Conservation (phyloP, 2,113 vertebrate genomes). For the Hydrochoerus hydrochaeris region DNA sequence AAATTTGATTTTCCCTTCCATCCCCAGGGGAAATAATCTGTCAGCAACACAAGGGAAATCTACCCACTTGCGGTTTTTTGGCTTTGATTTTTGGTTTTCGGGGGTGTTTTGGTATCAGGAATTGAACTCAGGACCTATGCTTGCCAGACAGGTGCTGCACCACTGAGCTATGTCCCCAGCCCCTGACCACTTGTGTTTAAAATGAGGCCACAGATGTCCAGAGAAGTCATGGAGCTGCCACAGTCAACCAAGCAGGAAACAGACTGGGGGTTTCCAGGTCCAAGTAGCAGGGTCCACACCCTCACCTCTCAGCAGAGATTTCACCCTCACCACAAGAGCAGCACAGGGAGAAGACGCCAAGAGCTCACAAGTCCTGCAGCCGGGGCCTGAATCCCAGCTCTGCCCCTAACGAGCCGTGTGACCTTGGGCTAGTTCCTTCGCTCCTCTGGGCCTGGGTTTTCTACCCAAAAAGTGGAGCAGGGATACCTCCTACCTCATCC, state of each 20-base stretch:
- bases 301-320: background rate
- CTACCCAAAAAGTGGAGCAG: background rate
- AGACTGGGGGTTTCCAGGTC: background rate
- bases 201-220: background rate
- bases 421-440: background rate
- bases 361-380: background rate
- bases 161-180: too few species aligned
- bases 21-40: background rate
- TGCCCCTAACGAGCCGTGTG: background rate
- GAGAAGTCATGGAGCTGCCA: background rate
- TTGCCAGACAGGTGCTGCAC: too few species aligned
- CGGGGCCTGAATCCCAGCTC: background rate
- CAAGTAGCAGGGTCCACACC: background rate
- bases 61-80: too few species aligned
- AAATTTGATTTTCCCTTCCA: background rate
- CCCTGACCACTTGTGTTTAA: background rate
- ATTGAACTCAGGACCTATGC: too few species aligned
- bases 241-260: background rate
- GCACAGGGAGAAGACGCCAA: accelerated
- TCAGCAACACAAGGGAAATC: accelerated
- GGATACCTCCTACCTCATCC: background rate
- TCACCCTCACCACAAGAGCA: background rate
- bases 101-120: too few species aligned
- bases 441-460: background rate
- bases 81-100: too few species aligned